Evolutionary conservation across 1,140 invertebrate species (phyloP), one percentile per base, ranked within the genome.

Genomic region (Drosophila miranda): DNA sequence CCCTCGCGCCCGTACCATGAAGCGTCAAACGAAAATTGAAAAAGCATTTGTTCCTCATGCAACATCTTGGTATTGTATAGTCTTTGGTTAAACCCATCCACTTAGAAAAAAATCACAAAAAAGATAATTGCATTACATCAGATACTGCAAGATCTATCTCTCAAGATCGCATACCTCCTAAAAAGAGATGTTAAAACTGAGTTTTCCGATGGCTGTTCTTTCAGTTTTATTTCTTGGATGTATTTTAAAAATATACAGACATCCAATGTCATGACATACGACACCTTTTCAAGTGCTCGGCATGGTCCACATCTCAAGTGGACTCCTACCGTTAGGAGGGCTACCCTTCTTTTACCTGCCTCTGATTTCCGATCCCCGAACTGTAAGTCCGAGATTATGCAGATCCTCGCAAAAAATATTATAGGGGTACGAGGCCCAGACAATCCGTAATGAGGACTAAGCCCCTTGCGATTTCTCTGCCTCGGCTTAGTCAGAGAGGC

Each of bases 381-480:
- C 43, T 23, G 16, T 42, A 60, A 50, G 26, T 13, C 49, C 59
- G 30, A 52, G 78, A 74, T 82, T 69, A 38, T 38, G 34, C 34
- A 82, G 42, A 51, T 46, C 57, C 54, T 63, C 38, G 54, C 45
- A 45, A 30, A 51, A 38, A 2, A 13, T 44, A 48, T 61, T 61
- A 30, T 38, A 9, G 3, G n/a, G 58, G 54, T 74, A 42, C 46
- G 48, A 54, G 26, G 51, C 48, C 58, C 55, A 49, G 23, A 78
- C 64, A 63, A 51, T 70, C 75, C 46, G 61, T 83, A 78, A 82
- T 82, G 81, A 82, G 62, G 34, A 50, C 43, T 81, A 76, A 76
- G 66, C 68, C 53, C 46, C 45, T 56, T 44, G 57, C 58, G 56
- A 60, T 62, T 56, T 66, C 30, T 38, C 38, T 43, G 23, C 19